Evolutionary conservation across 2,113 vertebrate species (phyloP), one percentile per base, ranked within the genome.

Genomic region (Reinhardtius hippoglossoides): DNA sequence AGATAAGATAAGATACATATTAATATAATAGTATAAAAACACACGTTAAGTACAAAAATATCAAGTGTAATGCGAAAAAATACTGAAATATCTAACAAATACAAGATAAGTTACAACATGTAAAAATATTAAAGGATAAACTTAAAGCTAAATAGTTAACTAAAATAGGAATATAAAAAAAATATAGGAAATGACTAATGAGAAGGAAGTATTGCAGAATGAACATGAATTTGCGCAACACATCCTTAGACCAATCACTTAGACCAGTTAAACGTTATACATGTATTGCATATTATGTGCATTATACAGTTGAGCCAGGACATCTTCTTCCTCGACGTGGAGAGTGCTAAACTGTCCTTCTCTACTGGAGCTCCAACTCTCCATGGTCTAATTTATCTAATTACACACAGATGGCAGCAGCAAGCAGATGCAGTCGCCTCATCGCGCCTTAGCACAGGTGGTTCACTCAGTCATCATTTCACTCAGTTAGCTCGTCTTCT

Each of bases 401-500:
- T 91, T 81, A 71, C 78, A 74, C 78, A 81, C 92, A 92, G 90
- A 91, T 92, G 92, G 86, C 81, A 62, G 72, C 80, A 80, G 77
- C 78, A 82, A 67, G 71, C 81, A 80, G 71, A 86, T 83, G 83
- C 81, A 66, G 70, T 88, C 74, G 85, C 78, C 80, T 65, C 77
- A 77, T 73, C 42, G 55, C 76, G 73, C 73, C 76, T 86, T 67
- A 46, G 61, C 86, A 85, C 88, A 91, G 88, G 84, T 92, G 89
- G 69, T 76, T 88, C 71, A 56, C 74, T 87, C 82, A 83, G 82
- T 67, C 81, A 71, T 75, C 54, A 59, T 85, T 86, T 88, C 50
- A 56, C 80, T 75, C 87, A 54, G 67, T 88, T 86, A 79, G 59
- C 65, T 40, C 23, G 9, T 70, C 63, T 61, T 70, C 71, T 64